Base-by-base conservation (phyloP, 2,797 vertebrate genomes). In the Galaxias olidus region DNA sequence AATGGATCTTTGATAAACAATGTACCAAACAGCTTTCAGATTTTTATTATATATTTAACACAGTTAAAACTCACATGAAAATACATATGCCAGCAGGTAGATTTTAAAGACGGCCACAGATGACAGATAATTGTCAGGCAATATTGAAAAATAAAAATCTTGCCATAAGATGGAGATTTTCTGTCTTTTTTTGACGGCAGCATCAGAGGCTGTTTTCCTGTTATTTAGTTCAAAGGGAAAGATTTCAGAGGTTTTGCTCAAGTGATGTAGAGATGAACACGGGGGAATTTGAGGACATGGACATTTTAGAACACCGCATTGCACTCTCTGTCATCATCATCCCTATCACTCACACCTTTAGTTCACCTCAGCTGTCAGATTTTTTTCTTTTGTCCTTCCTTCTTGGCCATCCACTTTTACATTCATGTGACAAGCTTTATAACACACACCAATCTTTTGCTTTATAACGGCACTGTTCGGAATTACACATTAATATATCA, bases 1-100 rank as follows among this genome's bases (percentile, higher is more conserved):
- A 89, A 89, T 89, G 88, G 86, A 82, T 76, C 76, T 83, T 86
- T 84, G 83, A 78, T 80, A 84, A 74, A 81, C 84, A 84, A 87
- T 73, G 62, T 73, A 77, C 69, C 63, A 71, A 81, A 84, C 76
- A 73, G 73, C 75, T 85, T 86, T 81, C 46, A 82, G 85, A 69
- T 61, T 80, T 82, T 57, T 80, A 73, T 81, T 78, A 71, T 79
- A 52, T 66, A 61, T 62, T 64, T 59, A 50, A 78, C n/a, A n/a
- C n/a, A 70, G 71, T 59, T 7, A 59, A 59, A 15, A 40, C 59
- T 20, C 15, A n/a, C n/a, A n/a, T 14, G n/a, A n/a, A 49, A 60
- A 47, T 9, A n/a, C 13, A 12, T 43, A 6, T 48, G 53, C 14
- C 73, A 65, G 60, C 48, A 59, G 74, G n/a, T n/a, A n/a, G n/a